A percentile compares a stretch with the other conserved stretches of the same genome.
Conservation (phyloP, 2,888 invertebrate species). For the Hypselothyrea guttata region DNA sequence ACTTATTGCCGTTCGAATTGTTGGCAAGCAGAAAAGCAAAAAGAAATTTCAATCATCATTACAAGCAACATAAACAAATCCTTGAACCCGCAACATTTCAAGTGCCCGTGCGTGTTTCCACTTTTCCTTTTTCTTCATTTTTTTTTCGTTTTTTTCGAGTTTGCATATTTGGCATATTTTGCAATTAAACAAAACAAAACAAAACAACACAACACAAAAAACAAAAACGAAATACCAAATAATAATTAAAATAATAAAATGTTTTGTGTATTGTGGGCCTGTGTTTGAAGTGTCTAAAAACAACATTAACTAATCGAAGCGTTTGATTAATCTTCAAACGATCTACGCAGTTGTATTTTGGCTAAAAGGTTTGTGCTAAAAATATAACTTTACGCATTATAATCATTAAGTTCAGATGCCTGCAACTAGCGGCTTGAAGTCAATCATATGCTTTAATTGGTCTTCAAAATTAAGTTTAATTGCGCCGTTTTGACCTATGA, state of each 20-base stretch:
- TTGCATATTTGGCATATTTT: conserved; percentile 4
- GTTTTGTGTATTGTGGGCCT: background rate
- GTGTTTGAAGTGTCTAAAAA: conserved; percentile 8
- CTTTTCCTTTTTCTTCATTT: conserved; percentile 1
- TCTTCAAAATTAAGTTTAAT: too few species aligned
- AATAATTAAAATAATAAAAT: too few species aligned
- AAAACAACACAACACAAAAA: too few species aligned
- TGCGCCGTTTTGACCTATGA: too few species aligned
- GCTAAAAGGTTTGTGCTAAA: background rate
- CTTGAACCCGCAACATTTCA: conserved; percentile 11
- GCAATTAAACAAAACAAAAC: too few species aligned
- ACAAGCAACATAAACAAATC: conserved; percentile 5
- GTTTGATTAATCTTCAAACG: too few species aligned
- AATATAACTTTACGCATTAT: too few species aligned
- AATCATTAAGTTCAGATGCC: too few species aligned
- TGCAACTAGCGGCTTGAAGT: too few species aligned
- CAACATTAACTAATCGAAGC: background rate
- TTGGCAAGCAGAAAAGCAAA: too few species aligned
- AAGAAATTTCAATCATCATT: background rate
- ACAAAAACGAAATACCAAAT: too few species aligned
- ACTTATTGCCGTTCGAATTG: conserved; percentile 1
- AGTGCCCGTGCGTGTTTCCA: conserved; percentile 9
- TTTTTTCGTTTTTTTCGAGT: conserved; percentile 12
- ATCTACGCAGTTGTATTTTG: background rate
- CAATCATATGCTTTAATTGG: too few species aligned